Conservation (phyloP, 2,113 vertebrate species). For the Cyphotilapia sp. region DNA sequence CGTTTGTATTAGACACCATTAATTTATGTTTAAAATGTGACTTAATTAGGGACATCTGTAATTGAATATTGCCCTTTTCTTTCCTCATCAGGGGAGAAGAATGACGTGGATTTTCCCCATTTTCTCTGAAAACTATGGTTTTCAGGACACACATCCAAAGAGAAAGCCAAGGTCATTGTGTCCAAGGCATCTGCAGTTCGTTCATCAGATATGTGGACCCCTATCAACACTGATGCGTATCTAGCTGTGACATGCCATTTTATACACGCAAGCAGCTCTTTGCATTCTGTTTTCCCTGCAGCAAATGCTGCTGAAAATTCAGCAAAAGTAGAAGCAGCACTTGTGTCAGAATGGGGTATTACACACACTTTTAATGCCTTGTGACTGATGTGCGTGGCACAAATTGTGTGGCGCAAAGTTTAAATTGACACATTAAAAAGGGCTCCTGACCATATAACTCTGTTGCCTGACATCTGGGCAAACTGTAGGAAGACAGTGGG, state of each 20-base stretch:
- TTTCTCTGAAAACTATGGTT: neutral
- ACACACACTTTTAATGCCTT: neutral
- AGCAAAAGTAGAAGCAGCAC: neutral
- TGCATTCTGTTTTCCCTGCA: neutral
- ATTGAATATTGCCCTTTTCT: neutral
- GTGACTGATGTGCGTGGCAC: neutral
- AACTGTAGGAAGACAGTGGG: neutral
- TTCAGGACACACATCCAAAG: neutral
- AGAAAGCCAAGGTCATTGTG: neutral
- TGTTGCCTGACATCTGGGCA: neutral
- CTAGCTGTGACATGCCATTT: neutral
- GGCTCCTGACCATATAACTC: neutral
- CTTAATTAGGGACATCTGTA: neutral
- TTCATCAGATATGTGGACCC: neutral
- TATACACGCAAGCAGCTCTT: neutral
- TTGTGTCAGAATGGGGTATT: neutral
- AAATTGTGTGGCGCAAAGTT: neutral
- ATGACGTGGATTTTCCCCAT: neutral
- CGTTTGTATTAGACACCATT: neutral
- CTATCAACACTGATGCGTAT: neutral
- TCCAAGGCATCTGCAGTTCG: neutral
- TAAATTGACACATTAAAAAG: neutral
- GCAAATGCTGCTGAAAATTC: neutral
- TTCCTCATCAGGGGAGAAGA: neutral
- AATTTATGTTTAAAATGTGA: neutral